phyloP scores from a whole-genome alignment of 2,113 vertebrate genomes.

The Pica pica region DNA sequence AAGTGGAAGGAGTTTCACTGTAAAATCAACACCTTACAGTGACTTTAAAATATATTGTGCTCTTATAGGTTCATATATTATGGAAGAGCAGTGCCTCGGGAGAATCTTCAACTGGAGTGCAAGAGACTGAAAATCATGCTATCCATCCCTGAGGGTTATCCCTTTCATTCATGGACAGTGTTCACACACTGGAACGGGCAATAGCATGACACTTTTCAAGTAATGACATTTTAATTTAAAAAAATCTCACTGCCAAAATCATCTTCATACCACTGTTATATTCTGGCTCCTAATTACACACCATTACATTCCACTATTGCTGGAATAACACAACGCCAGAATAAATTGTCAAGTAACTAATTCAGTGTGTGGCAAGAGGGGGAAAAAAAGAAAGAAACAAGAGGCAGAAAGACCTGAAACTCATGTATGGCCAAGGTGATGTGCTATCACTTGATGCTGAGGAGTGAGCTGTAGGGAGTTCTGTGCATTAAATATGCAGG shows the following conservation, averaged over 20 bases:
- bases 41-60: not conserved
- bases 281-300: not conserved
- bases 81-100: not conserved
- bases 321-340: conserved; percentile 4
- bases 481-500: not conserved
- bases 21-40: not conserved
- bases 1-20: not conserved
- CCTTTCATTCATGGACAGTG: not conserved
- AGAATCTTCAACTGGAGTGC: rapidly evolving
- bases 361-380: not conserved
- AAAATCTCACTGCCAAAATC: not conserved
- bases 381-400: not conserved
- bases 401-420: not conserved
- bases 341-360: conserved; percentile 9
- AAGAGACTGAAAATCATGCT: not conserved
- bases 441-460: not conserved
- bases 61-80: not conserved
- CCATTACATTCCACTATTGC: not conserved
- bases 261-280: not conserved
- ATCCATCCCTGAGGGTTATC: not conserved
- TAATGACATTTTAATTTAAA: conserved; percentile 33
- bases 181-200: not conserved
- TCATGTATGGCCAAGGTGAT: not conserved
- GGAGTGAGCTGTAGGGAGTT: not conserved
- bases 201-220: not conserved